Evolutionary conservation across 1,140 invertebrate genomes (phyloP), one percentile per base, ranked within the genome.

Genomic region (Pinna nobilis): DNA sequence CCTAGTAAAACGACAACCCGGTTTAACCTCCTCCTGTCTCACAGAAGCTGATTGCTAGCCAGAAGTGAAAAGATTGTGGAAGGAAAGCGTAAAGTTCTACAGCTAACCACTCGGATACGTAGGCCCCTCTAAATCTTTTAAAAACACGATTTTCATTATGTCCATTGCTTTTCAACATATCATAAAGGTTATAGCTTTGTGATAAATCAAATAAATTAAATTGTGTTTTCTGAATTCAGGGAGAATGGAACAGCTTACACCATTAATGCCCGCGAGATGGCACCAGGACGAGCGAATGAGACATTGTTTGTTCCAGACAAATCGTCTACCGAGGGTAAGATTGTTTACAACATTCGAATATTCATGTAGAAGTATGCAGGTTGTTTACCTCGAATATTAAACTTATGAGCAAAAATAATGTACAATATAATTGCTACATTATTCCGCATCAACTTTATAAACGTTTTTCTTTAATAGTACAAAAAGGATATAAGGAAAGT

Each of bases 221-320:
- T n/a, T n/a, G n/a, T n/a, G n/a, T n/a, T n/a, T n/a, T n/a, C 18
- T 18, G 18, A 32, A 65, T 70, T 23, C 18, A 73, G 69, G 39
- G 39, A 41, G 3, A 39, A 69, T 13, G 25, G 67, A n/a, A 70
- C 60, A 50, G 65, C 59, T 0, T 79, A 80, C 55, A 70, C 76
- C 23, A 73, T 82, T 33, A 78, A 82, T 55, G 79, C 77, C 25
- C 30, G 84, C 32, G 85, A 86, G 51, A 80, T 76, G 68, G 85
- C 85, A 25, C 84, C 85, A 35, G 70, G 57, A 15, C 60, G 49
- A 0, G 77, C 85, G 3, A 79, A 74, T 9, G 37, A 74, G 47
- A 77, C 81, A 47, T 86, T 87, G 85, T 87, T 64, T 65, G 86
- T 91, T 44, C 88, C 91, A 0, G 89, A 92, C 15, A 37, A 39